Evolutionary conservation across 2,113 vertebrate genomes (phyloP).

Genomic region (Poecilia latipinna): DNA sequence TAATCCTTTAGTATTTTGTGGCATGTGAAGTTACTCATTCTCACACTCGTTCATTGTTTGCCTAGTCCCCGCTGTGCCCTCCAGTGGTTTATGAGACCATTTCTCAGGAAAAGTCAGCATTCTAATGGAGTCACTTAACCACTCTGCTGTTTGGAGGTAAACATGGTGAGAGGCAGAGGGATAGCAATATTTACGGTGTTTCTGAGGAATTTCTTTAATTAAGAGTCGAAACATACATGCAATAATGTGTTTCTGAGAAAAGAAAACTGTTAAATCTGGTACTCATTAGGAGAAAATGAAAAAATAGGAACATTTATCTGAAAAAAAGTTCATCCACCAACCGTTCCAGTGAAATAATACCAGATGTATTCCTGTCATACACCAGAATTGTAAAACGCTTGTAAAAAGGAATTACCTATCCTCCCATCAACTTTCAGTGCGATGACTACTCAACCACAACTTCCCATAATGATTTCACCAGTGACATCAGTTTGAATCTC

Average conservation of each 20-base stretch:
- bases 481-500: slow-evolving; percentile 27
- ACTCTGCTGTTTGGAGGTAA: slow-evolving; percentile 39
- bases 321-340: slow-evolving; percentile 16
- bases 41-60: slow-evolving; percentile 27
- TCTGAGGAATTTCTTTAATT: slow-evolving; percentile 39
- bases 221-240: slow-evolving; percentile 11
- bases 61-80: slow-evolving; percentile 34
- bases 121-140: slow-evolving; percentile 55
- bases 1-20: slow-evolving; percentile 31
- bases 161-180: slow-evolving; percentile 7
- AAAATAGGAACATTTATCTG: slow-evolving; percentile 8
- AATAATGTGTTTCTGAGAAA: background rate
- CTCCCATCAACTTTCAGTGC: background rate
- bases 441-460: slow-evolving; percentile 22
- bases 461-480: slow-evolving; percentile 36
- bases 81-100: slow-evolving; percentile 62
- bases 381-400: background rate
- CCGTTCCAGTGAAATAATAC: slow-evolving; percentile 25
- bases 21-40: slow-evolving; percentile 28
- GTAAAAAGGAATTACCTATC: background rate
- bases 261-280: background rate
- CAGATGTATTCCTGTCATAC: slow-evolving; percentile 3
- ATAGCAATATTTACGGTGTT: slow-evolving; percentile 35
- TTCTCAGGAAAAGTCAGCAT: slow-evolving; percentile 59
- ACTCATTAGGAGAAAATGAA: background rate